Evolutionary conservation across 2,888 invertebrate species (phyloP).

Genomic region (Polydrusus tereticollis): DNA sequence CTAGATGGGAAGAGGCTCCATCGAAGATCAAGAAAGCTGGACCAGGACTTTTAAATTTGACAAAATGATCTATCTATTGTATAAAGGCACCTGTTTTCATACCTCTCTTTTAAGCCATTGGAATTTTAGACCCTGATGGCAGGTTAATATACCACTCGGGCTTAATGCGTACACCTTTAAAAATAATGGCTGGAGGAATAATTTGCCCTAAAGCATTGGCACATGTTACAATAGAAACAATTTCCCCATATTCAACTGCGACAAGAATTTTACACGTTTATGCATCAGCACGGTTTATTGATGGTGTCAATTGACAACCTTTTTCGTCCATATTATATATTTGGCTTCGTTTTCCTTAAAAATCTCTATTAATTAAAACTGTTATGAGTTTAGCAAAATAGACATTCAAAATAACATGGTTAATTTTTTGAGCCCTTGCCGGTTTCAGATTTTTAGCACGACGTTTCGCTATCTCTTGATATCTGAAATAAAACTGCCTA

Average conservation of each 20-base stretch:
- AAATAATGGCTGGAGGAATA: constrained; percentile 57
- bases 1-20: constrained; percentile 54
- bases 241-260: constrained; percentile 59
- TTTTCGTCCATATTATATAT: constrained; percentile 53
- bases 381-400: not conserved
- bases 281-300: too few relatives aligned
- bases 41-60: not conserved
- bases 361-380: not conserved
- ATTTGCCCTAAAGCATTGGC: constrained; percentile 56
- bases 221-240: constrained; percentile 57
- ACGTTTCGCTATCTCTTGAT: constrained; percentile 18
- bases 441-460: constrained; percentile 12
- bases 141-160: constrained; percentile 50
- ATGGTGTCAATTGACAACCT: constrained; percentile 54
- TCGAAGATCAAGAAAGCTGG: constrained; percentile 54
- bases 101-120: constrained; percentile 55
- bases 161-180: constrained; percentile 54
- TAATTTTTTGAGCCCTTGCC: constrained; percentile 17
- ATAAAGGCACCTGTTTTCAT: constrained; percentile 55
- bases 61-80: not conserved
- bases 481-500: constrained; percentile 20
- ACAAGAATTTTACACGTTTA: too few relatives aligned
- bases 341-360: not conserved
- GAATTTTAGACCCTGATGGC: constrained; percentile 50
- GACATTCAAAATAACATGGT: constrained; percentile 5